phyloP scores from a whole-genome alignment of 2,888 invertebrate genomes.

The Callyntrura guangdongensis region DNA sequence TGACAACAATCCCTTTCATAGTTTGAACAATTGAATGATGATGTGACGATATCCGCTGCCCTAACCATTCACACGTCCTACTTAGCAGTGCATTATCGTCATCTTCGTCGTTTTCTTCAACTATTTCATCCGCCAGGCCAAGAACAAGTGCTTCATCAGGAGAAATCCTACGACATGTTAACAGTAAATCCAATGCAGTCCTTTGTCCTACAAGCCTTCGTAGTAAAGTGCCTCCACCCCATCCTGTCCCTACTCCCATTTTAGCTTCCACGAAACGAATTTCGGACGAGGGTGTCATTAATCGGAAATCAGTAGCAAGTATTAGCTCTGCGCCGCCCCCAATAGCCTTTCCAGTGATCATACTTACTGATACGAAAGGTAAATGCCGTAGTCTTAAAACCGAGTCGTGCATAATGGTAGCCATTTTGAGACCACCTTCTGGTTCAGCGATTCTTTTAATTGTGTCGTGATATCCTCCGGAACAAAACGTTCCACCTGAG shows the following conservation, averaged over 20 bases:
- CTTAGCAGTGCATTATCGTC: conserved; percentile 76
- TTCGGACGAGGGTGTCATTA: conserved; percentile 86
- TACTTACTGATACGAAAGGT: conserved; percentile 87
- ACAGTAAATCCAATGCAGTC: conserved; percentile 86
- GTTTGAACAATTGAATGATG: conserved; percentile 85
- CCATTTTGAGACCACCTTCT: conserved; percentile 86
- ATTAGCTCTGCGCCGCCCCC: conserved; percentile 88
- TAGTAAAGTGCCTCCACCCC: conserved; percentile 87
- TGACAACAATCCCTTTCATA: conserved; percentile 83
- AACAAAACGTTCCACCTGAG: conserved; percentile 87
- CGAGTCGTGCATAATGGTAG: conserved; percentile 87
- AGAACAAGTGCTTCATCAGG: conserved; percentile 86
- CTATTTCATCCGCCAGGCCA: conserved; percentile 86
- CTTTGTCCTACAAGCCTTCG: conserved; percentile 86
- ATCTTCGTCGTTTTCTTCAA: conserved; percentile 84
- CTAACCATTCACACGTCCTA: conserved; percentile 85
- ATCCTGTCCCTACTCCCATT: conserved; percentile 87
- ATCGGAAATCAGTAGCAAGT: conserved; percentile 87
- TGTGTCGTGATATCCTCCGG: conserved; percentile 87
- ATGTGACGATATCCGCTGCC: conserved; percentile 82
- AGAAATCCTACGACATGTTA: conserved; percentile 85
- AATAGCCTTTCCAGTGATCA: conserved; percentile 87
- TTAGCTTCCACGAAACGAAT: conserved; percentile 87
- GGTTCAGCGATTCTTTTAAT: conserved; percentile 85
- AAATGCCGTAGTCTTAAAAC: conserved; percentile 86